Evolutionary conservation across 2,888 invertebrate species (phyloP).

Genomic region (Rugalucina vietnamica): DNA sequence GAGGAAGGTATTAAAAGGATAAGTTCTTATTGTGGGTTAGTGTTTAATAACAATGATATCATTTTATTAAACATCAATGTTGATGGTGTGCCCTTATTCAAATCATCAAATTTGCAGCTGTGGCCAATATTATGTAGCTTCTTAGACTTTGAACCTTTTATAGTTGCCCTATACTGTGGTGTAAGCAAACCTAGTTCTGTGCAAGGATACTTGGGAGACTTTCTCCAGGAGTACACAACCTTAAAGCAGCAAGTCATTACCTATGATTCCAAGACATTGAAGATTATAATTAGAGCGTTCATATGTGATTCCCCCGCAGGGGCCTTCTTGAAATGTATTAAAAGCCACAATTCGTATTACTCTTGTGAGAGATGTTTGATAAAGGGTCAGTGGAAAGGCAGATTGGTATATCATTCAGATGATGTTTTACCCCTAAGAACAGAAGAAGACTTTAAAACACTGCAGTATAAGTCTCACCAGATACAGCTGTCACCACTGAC

Average conservation of each 20-base stretch:
- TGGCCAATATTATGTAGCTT: slow-evolving; percentile 58
- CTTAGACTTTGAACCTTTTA: slow-evolving; percentile 39
- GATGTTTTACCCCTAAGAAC: slow-evolving; percentile 4
- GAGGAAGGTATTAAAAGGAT: slow-evolving; percentile 20
- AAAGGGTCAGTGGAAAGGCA: slow-evolving; percentile 31
- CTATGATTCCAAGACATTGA: background rate
- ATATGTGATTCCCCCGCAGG: slow-evolving; percentile 78
- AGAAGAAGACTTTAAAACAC: slow-evolving; percentile 6
- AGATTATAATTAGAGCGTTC: slow-evolving; percentile 46
- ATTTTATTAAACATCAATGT: slow-evolving; percentile 38
- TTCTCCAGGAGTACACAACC: slow-evolving; percentile 53
- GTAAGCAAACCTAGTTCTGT: slow-evolving; percentile 52
- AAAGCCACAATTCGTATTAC: slow-evolving; percentile 73
- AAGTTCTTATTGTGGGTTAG: background rate
- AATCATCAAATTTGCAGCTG: slow-evolving; percentile 40
- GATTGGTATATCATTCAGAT: slow-evolving; percentile 13
- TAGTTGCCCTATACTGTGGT: slow-evolving; percentile 61
- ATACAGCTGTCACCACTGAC: slow-evolving; percentile 33
- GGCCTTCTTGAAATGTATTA: slow-evolving; percentile 67
- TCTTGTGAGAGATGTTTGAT: slow-evolving; percentile 71
- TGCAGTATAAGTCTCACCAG: slow-evolving; percentile 33
- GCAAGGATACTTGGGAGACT: slow-evolving; percentile 50
- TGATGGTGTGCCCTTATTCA: slow-evolving; percentile 53
- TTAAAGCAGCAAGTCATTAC: slow-evolving; percentile 32
- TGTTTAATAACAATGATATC: background rate